phyloP scores from a whole-genome alignment of 2,113 vertebrate species.

The Halcyon malimbica region DNA sequence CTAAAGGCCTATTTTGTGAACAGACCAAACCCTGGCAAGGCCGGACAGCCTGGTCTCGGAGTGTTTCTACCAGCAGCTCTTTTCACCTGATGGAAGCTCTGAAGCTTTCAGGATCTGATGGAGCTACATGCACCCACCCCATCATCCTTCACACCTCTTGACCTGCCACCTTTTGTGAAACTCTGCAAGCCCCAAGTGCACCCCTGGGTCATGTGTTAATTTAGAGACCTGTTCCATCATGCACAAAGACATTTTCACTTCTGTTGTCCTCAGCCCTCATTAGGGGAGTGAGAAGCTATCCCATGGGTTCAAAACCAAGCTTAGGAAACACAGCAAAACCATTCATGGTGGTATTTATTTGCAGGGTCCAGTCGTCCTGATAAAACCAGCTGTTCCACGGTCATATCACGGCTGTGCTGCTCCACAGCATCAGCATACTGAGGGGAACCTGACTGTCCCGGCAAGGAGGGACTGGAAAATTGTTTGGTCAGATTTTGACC shows the following conservation, averaged over 20 bases:
- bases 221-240: background rate
- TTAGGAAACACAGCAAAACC: background rate
- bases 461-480: background rate
- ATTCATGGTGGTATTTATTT: background rate
- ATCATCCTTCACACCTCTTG: background rate
- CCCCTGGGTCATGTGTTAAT: background rate
- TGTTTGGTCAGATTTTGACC: background rate
- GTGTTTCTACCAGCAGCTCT: background rate
- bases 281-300: background rate
- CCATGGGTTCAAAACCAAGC: background rate
- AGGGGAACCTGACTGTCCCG: background rate
- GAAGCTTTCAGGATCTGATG: background rate
- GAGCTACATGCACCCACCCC: background rate
- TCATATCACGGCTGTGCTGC: background rate
- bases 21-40: background rate
- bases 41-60: background rate
- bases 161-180: background rate
- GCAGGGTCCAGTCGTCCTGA: background rate
- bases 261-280: background rate
- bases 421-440: fast-evolving
- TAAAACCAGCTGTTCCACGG: background rate
- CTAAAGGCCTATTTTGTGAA: background rate
- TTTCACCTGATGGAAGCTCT: background rate
- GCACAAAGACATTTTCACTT: background rate
- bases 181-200: background rate